Evolutionary conservation across 1,140 invertebrate genomes (phyloP).

Genomic region (Aphaenogaster rudis): DNA sequence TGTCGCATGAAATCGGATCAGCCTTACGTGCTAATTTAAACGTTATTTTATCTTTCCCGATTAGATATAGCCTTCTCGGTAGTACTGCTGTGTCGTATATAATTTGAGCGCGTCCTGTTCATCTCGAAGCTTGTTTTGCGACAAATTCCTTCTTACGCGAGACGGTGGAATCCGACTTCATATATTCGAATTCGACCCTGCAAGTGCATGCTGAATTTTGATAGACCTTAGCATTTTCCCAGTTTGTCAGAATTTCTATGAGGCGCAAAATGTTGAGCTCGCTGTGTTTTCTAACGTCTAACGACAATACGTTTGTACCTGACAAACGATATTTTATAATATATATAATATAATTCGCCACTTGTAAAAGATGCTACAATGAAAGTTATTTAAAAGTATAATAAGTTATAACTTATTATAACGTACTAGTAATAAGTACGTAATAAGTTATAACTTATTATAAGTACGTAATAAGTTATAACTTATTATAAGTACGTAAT

Average conservation of each 20-base stretch:
- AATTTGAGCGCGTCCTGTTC: slow-evolving; percentile 50
- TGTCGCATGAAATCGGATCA: slow-evolving; percentile 51
- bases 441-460: too few species aligned
- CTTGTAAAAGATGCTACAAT: neutral
- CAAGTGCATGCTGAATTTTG: neutral
- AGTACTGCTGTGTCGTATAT: slow-evolving; percentile 44
- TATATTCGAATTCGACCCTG: slow-evolving; percentile 47
- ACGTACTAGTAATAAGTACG: too few species aligned
- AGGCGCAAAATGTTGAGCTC: neutral
- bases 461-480: too few species aligned
- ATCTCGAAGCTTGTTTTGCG: slow-evolving; percentile 29
- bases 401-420: neutral
- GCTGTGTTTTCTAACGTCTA: neutral
- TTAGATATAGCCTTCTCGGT: slow-evolving; percentile 61
- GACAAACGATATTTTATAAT: neutral
- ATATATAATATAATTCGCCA: too few species aligned
- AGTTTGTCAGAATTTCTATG: neutral
- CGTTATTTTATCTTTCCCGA: slow-evolving; percentile 56
- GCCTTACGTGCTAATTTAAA: slow-evolving; percentile 58
- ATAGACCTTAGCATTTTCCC: slow-evolving; percentile 32
- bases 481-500: too few species aligned
- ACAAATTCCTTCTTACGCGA: slow-evolving; percentile 48
- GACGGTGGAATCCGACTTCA: slow-evolving; percentile 39
- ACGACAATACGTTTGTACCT: neutral
- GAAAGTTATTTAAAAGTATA: neutral